Evolutionary conservation across 1,140 invertebrate genomes (phyloP), one percentile per base, ranked within the genome.

Genomic region (Papilio polyxenes): DNA sequence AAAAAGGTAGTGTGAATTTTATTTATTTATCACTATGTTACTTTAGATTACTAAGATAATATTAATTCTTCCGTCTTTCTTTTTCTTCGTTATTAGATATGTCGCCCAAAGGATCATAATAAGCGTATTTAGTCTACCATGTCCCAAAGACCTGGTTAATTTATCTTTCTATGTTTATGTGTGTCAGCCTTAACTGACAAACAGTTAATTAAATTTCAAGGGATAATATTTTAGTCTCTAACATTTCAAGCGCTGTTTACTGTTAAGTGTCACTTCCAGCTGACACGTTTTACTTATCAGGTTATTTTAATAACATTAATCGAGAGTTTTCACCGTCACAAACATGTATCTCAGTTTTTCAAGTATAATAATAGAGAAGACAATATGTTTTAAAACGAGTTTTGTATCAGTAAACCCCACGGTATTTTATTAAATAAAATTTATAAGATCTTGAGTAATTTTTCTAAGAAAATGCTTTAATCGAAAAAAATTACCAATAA

Each of bases 251-350:
- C 31, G 62, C 62, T 65, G 23, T 62, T 62, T 65, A 10, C 20
- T 65, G 62, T 65, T 31, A 65, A 6, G 62, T 6, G 62, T 65
- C 62, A 65, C 3, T 31, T 10, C 62, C 62, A 65, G 23, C 62
- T 65, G 62, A 65, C 62, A 37, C 62, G 56, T 59, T 59, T 59
- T 59, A 59, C 20, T 65, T 65, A 31, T 65, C 62, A 17, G 23
- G 20, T 13, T 65, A 65, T 65, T 65, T 65, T 31, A 31, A 65
- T 65, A 65, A 23, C 59, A 1, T 65, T 3, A 65, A 59, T 20
- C 56, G n/a, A 20, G n/a, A 59, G 17, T 59, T 20, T 20, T 20
- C n/a, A 59, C 53, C n/a, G 56, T 2, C 8, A 31, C 17, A 59
- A n/a, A 20, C 17, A 59, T 59, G 17, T 31, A 6, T 59, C 17